Percentiles rank a stretch among this genome's conserved stretches.
These are phyloP conservation scores for Clarias batrachus DNA, from an alignment of 2,113 vertebrate genomes.

Conservation along the genomic window DNA sequence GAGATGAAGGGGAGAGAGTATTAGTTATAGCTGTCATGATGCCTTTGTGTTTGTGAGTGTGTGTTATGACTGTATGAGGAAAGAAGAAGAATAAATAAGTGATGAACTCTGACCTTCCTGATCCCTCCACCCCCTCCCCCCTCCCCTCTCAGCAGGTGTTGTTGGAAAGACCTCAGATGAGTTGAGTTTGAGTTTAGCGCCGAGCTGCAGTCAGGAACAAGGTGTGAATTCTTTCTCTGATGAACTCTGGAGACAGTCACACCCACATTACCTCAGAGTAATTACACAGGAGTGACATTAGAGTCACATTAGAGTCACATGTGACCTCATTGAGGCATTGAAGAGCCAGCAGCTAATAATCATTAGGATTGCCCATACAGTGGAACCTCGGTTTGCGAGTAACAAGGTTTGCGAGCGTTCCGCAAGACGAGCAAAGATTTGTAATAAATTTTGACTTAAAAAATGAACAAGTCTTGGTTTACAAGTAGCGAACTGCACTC, in stretches of 20 bases:
- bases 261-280: background rate
- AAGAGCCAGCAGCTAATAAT: background rate
- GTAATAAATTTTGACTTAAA: no score
- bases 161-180: constrained; percentile 90
- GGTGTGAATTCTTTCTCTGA: constrained; percentile 71
- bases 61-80: background rate
- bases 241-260: background rate
- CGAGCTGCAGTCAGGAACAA: constrained; percentile 95
- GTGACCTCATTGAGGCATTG: background rate
- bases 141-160: constrained; percentile 73
- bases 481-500: no score
- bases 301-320: background rate
- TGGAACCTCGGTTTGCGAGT: no score
- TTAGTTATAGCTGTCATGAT: background rate
- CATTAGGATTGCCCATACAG: background rate
- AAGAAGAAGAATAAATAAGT: constrained; percentile 59
- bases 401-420: no score
- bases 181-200: constrained; percentile 92
- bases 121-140: background rate
- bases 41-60: background rate
- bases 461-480: no score
- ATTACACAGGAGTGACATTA: background rate
- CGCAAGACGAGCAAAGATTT: no score
- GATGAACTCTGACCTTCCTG: constrained; percentile 46
- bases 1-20: background rate